These are phyloP conservation scores for Nomada fabriciana DNA, from an alignment of 2,888 invertebrate genomes.

Conservation along the genomic window DNA sequence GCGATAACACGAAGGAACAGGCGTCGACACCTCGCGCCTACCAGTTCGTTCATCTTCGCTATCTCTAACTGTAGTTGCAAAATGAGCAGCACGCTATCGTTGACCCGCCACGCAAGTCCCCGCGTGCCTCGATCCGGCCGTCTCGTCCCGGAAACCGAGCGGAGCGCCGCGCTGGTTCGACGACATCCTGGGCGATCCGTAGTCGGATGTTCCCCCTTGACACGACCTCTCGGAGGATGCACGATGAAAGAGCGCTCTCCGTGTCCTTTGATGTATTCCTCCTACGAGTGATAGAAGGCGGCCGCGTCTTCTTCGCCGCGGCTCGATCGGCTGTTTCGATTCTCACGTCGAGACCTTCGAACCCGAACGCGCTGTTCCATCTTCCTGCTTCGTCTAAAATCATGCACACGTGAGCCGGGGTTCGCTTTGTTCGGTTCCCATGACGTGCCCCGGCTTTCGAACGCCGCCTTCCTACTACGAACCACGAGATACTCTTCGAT, in stretches of 20 bases:
- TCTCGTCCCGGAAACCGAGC: constrained; percentile 37
- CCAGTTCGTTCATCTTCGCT: constrained; percentile 62
- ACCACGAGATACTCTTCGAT: constrained; percentile 2
- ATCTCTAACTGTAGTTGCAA: constrained; percentile 80
- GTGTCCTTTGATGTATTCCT: constrained; percentile 63
- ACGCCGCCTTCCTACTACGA: constrained; percentile 12
- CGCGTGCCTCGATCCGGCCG: background rate
- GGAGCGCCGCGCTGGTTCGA: constrained; percentile 28
- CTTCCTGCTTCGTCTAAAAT: constrained; percentile 61
- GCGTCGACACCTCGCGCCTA: constrained; percentile 46
- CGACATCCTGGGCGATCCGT: constrained; percentile 30
- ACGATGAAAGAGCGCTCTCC: constrained; percentile 38
- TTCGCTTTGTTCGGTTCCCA: constrained; percentile 61
- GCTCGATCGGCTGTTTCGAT: constrained; percentile 76
- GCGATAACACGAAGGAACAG: constrained; percentile 50
- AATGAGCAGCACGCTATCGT: constrained; percentile 76
- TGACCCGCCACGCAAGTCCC: constrained; percentile 65
- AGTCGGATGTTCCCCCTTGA: constrained; percentile 16
- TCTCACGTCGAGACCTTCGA: constrained; percentile 79
- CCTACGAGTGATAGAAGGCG: constrained; percentile 40
- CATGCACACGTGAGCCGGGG: constrained; percentile 58
- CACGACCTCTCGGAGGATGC: constrained; percentile 1
- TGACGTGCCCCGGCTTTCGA: constrained; percentile 30
- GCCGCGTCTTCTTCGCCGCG: constrained; percentile 42
- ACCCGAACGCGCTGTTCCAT: constrained; percentile 48